Conservation (phyloP, 2,888 invertebrate species). For the Caenorhabditis zanzibari region DNA sequence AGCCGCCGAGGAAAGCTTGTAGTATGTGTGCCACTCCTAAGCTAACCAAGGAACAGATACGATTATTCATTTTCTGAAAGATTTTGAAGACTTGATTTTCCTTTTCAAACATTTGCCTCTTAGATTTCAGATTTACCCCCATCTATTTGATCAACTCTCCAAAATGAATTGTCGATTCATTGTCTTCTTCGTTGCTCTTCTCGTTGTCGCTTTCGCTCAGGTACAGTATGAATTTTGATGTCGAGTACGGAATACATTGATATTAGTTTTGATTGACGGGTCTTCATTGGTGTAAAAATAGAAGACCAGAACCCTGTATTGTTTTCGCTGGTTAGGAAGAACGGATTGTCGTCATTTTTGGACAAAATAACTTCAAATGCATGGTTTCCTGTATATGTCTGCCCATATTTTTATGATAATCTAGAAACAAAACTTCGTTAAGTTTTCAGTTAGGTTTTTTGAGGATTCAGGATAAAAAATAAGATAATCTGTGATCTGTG, state of each 20-base stretch:
- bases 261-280: too few species aligned
- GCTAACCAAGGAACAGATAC: not conserved
- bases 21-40: not conserved
- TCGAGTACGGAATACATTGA: not conserved
- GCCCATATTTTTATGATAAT: too few species aligned
- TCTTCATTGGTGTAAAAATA: too few species aligned
- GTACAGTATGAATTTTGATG: slow-evolving; percentile 19
- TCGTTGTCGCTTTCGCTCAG: slow-evolving; percentile 46
- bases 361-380: too few species aligned
- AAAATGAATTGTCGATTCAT: slow-evolving; percentile 43
- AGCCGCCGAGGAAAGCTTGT: slow-evolving; percentile 1
- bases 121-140: slow-evolving; percentile 29
- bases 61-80: not conserved
- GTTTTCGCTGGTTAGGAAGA: not conserved
- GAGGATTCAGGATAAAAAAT: too few species aligned
- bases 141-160: slow-evolving; percentile 6
- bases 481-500: not conserved
- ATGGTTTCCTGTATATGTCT: too few species aligned
- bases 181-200: slow-evolving; percentile 29
- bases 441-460: too few species aligned
- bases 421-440: too few species aligned
- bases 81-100: not conserved
- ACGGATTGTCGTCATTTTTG: slow-evolving; percentile 2
- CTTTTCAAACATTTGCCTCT: not conserved
- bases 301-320: not conserved